These are phyloP conservation scores for Bradynema listronoti DNA, from an alignment of 1,140 invertebrate species.

Conservation along the genomic window DNA sequence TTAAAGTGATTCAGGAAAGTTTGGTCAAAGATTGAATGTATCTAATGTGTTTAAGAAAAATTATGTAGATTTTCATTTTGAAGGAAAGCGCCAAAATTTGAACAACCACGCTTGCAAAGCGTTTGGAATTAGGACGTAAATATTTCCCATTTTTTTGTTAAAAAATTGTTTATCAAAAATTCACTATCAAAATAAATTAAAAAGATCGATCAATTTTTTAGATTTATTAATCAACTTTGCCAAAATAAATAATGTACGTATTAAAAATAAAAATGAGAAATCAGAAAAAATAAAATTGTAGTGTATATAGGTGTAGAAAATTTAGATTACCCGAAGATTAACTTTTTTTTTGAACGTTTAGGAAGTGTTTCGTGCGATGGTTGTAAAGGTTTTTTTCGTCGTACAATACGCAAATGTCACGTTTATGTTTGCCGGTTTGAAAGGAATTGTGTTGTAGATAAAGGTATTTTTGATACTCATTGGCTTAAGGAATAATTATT, in stretches of 20 bases:
- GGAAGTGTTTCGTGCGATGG: constrained; percentile 23
- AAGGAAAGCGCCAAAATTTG: too few species aligned
- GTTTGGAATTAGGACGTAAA: too few species aligned
- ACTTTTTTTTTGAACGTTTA: constrained; percentile 4
- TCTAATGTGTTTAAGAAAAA: neutral
- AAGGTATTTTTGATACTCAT: neutral
- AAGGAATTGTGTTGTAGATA: neutral
- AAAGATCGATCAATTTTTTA: too few species aligned
- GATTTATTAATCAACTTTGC: neutral
- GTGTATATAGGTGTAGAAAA: neutral
- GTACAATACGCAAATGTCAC: constrained; percentile 5
- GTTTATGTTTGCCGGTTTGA: neutral
- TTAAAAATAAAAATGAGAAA: neutral
- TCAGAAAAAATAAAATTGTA: neutral
- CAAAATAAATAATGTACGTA: neutral
- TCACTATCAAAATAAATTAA: too few species aligned
- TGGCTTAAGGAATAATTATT: neutral
- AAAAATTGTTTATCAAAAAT: too few species aligned
- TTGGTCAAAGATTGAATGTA: neutral
- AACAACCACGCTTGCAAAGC: too few species aligned
- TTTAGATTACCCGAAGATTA: neutral
- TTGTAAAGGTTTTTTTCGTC: constrained; percentile 22
- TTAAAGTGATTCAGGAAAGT: neutral
- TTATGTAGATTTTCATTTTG: too few species aligned
- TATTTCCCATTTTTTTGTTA: too few species aligned